Evolutionary conservation across 2,888 invertebrate genomes (phyloP), one percentile per base, ranked within the genome.

Genomic region (Celastrina argiolus): DNA sequence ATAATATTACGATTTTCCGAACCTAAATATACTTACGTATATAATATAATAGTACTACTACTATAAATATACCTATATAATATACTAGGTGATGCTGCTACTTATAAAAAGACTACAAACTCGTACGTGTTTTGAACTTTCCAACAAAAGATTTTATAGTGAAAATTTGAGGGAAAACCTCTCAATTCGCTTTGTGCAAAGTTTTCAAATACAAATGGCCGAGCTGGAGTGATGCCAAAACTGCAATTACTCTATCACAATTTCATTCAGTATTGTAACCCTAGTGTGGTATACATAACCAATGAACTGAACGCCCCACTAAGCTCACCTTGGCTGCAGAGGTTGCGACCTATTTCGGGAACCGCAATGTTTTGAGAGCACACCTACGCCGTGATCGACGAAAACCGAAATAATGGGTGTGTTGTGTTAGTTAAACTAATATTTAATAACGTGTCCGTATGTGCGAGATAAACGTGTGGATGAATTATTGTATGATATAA

Each of bases 271-370:
- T 51, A 51, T 51, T 51, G 51, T 51, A 22, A 22, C 51, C 18
- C 45, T 2, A 45, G 51, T 51, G 51, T 51, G 12, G 36, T 18
- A 34, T 59, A 59, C 59, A 51, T 51, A 51, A 51, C 22, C 51
- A 59, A 31, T 34, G 36, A 59, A 59, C 59, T 7, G 36, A 10
- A 34, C 18, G 59, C 4, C 59, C 59, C 18, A 59, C 16, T 51
- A 12, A 26, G 5, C 51, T 59, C 59, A 59, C 59, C 59, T 59
- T 34, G 34, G 18, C 59, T 34, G 59, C 34, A 59, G 34, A 59
- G 59, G 31, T 59, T 36, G 59, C 59, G 59, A 59, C 59, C 59
- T 59, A 59, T 59, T 59, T 59, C 18, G 18, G 18, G 5, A 18
- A 7, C 59, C 34, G 34, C 61, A 18, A 36, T 61, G 61, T 61